Evolutionary conservation across 2,113 vertebrate species (phyloP), one percentile per base, ranked within the genome.

Genomic region (Gavialis gangeticus): DNA sequence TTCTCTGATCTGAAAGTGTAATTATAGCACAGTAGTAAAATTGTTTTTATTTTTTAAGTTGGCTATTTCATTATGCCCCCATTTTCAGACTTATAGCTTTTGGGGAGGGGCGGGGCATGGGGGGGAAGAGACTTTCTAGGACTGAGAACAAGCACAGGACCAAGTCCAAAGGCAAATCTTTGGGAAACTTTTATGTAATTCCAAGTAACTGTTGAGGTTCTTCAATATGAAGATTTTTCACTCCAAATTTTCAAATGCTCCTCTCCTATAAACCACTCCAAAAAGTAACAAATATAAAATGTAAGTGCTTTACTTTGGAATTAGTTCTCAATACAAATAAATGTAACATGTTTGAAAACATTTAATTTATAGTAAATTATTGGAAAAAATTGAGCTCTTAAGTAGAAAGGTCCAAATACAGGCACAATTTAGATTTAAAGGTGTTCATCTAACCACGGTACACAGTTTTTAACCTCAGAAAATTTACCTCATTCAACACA

Each of bases 1-100:
- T 19, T 63, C 77, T 76, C 82, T 77, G 27, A 91, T 10, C 19
- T 30, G 64, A 88, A 89, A 75, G n/a, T 69, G 87, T 88, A 27
- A 79, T 84, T 66, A 4, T 3, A 81, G 76, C 4, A 82, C 0
- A 37, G 13, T 5, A 81, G 62, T 54, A 87, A 25, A 10, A 7
- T 0, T n/a, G 19, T 59, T 62, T 89, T 89, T 37, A 71, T 71
- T 37, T 69, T 76, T 80, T 77, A 12, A 76, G 46, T 18, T 85
- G 37, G n/a, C 30, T 91, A 82, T 46, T 93, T 91, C 16, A 13
- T 14, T 69, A 87, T 77, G n/a, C 34, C 27, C 21, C 13, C 4
- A 92, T 86, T 66, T n/a, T 60, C 28, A 81, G 84, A 30, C 3
- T 77, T 21, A 46, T 7, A 73, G 1, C 11, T 73, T 62, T 9